A percentile compares a stretch with the other conserved stretches of the same genome.
phyloP scores from a whole-genome alignment of 2,888 invertebrate species.

The Perithous albicinctus region DNA sequence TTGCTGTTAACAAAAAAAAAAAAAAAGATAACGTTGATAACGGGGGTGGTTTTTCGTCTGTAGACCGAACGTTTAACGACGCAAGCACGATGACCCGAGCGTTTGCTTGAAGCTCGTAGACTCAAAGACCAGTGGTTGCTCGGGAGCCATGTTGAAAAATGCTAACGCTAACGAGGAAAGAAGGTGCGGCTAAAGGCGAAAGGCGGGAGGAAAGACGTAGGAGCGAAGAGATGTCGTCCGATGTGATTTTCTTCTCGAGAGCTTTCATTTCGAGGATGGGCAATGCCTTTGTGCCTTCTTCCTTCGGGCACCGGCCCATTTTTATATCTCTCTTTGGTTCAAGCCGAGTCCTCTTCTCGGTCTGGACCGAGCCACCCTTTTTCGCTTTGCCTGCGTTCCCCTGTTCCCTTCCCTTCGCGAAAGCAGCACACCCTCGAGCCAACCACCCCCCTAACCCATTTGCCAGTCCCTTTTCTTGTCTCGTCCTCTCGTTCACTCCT shows the following conservation, averaged over 20 bases:
- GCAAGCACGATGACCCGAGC: slow-evolving; percentile 1
- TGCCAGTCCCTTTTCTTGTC: slow-evolving; percentile 67
- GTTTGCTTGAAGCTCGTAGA: slow-evolving; percentile 11
- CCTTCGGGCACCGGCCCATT: slow-evolving; percentile 68
- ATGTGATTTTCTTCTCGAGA: slow-evolving; percentile 75
- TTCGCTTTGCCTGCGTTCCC: slow-evolving; percentile 47
- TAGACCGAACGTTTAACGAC: slow-evolving; percentile 14
- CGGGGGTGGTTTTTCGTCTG: not conserved
- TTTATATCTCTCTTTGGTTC: slow-evolving; percentile 61
- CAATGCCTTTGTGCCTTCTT: slow-evolving; percentile 69
- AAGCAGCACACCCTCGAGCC: slow-evolving; percentile 59
- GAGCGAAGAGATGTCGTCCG: slow-evolving; percentile 46
- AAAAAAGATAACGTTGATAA: no score
- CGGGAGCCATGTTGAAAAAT: slow-evolving; percentile 52
- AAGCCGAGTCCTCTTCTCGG: slow-evolving; percentile 23
- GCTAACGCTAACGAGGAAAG: slow-evolving; percentile 54
- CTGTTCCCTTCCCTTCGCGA: slow-evolving; percentile 26
- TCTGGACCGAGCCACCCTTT: slow-evolving; percentile 32
- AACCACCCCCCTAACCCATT: slow-evolving; percentile 65
- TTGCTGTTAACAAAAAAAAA: not conserved
- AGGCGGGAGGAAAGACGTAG: not conserved
- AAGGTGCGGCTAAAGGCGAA: slow-evolving; percentile 32
- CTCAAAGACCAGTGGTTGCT: slow-evolving; percentile 20
- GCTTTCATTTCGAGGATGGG: slow-evolving; percentile 67
- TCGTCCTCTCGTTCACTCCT: slow-evolving; percentile 52